Evolutionary conservation across 64 coral and sea anemone species (phyloP).

Genomic region (Montipora sp.): DNA sequence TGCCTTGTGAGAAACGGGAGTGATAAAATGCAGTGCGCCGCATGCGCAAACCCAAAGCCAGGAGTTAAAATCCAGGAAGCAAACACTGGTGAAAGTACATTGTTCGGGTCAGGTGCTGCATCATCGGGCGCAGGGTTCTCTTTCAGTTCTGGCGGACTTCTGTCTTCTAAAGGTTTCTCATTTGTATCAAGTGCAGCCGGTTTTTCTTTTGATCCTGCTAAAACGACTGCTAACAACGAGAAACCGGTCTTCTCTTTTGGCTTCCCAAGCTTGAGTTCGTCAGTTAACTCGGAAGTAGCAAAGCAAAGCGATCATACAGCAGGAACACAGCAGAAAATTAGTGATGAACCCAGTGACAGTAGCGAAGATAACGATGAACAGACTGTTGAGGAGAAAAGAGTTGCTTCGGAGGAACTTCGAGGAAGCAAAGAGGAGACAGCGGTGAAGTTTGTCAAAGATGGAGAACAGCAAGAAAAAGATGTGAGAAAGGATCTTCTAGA

Average conservation of each 20-base stretch:
- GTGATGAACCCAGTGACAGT: neutral
- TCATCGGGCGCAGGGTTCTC: neutral
- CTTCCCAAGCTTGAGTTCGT: neutral
- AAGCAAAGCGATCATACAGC: neutral
- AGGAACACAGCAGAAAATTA: neutral
- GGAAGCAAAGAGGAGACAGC: neutral
- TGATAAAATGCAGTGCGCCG: slow-evolving; percentile 46
- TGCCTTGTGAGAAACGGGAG: slow-evolving; percentile 65
- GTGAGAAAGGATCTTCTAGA: neutral
- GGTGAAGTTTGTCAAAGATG: neutral
- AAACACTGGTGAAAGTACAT: neutral
- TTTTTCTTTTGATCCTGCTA: neutral
- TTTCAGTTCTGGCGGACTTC: neutral
- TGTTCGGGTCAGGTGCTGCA: neutral
- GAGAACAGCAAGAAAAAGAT: neutral
- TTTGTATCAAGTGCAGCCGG: neutral
- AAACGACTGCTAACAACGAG: neutral
- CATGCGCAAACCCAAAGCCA: slow-evolving; percentile 48
- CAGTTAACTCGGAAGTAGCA: neutral
- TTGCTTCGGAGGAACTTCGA: neutral
- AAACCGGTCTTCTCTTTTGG: neutral
- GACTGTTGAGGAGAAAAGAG: neutral
- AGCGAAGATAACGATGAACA: neutral
- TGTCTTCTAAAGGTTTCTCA: neutral
- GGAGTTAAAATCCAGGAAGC: neutral